Conservation (phyloP, 2,113 vertebrate species). For the Sinocyclocheilus anophthalmus region DNA sequence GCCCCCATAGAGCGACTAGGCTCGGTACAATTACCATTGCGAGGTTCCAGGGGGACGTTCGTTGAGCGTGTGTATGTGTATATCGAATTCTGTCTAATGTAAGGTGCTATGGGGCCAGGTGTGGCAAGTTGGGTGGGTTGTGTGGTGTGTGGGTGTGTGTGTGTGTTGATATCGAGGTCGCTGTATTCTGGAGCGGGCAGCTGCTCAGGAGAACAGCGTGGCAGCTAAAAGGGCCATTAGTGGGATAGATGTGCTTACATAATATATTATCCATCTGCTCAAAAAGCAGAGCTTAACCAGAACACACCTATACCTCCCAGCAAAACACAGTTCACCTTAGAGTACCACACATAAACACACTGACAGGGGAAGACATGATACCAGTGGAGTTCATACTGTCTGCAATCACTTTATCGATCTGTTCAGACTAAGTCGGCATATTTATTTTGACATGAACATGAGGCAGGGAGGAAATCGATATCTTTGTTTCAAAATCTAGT, state of each 20-base stretch:
- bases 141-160: not conserved
- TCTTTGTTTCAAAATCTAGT: not conserved
- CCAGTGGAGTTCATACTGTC: not conserved
- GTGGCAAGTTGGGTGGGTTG: too few relatives aligned
- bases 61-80: slow-evolving; percentile 6
- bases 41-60: slow-evolving; percentile 6
- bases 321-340: not conserved
- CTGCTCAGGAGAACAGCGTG: slow-evolving; percentile 56
- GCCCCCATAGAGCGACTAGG: not conserved
- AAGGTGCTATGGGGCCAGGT: slow-evolving; percentile 28
- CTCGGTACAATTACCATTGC: slow-evolving; percentile 18
- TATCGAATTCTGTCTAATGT: slow-evolving; percentile 34
- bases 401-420: not conserved
- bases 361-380: not conserved
- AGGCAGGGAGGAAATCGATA: not conserved
- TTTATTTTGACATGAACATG: not conserved
- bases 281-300: slow-evolving; percentile 49
- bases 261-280: slow-evolving; percentile 79
- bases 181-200: slow-evolving; percentile 74
- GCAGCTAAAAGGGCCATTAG: slow-evolving; percentile 73
- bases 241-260: slow-evolving; percentile 77
- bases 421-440: not conserved
- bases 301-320: slow-evolving; percentile 31
- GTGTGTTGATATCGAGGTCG: slow-evolving; percentile 30
- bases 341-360: not conserved